Evolutionary conservation across 2,888 invertebrate genomes (phyloP).

Genomic region (Sarcophaga subvicina): DNA sequence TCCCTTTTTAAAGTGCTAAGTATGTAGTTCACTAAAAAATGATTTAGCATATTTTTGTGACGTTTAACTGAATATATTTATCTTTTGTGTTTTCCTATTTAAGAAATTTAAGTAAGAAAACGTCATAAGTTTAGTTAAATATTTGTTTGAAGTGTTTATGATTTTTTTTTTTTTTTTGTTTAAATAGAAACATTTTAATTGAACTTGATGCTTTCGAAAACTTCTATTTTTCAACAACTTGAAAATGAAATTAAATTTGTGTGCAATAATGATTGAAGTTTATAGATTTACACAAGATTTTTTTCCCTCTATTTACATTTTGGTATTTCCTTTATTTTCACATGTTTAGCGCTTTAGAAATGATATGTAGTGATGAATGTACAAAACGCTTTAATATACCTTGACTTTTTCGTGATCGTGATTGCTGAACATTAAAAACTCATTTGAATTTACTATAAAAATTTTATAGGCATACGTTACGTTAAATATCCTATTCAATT

Average conservation of each 20-base stretch:
- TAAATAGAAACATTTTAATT: neutral
- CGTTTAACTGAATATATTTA: neutral
- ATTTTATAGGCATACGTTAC: neutral
- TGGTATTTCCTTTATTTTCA: neutral
- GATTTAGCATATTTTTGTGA: slow-evolving; percentile 26
- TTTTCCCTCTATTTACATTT: slow-evolving; percentile 8
- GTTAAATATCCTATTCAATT: neutral
- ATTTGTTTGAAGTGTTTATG: neutral
- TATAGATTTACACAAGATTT: slow-evolving; percentile 1
- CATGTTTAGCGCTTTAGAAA: neutral
- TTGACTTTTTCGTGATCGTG: neutral
- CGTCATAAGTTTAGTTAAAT: slow-evolving; percentile 11
- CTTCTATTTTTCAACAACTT: neutral
- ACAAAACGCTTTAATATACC: neutral
- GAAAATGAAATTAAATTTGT: neutral
- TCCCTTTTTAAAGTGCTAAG: slow-evolving; percentile 17
- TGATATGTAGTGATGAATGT: too few species aligned
- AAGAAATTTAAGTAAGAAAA: neutral
- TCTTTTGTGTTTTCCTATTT: slow-evolving; percentile 3
- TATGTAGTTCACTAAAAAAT: slow-evolving; percentile 16
- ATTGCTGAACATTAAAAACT: neutral
- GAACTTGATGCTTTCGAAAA: neutral
- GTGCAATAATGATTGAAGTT: too few species aligned
- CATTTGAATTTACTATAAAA: neutral
- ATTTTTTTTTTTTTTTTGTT: neutral